Conservation (phyloP, 2,888 invertebrate genomes). For the Calliscelio sp. region DNA sequence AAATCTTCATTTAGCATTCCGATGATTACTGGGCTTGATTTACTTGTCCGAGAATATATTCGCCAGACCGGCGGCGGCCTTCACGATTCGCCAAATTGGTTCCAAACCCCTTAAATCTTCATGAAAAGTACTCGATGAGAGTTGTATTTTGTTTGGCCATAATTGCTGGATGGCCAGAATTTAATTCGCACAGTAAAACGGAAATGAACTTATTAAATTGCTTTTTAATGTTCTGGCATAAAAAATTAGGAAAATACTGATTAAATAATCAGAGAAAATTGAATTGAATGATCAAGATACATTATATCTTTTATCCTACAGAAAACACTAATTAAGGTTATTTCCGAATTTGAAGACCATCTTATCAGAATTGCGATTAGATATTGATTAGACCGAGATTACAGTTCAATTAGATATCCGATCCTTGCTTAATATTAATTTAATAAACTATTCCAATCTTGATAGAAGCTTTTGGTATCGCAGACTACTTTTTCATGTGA, state of each 20-base stretch:
- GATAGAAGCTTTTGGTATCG: no score
- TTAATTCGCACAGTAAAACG: no score
- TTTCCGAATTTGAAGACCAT: no score
- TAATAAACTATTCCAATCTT: no score
- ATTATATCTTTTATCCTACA: no score
- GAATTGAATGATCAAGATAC: not conserved
- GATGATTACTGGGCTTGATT: conserved; percentile 64
- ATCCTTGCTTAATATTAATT: no score
- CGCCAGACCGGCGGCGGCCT: not conserved
- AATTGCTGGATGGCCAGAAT: not conserved
- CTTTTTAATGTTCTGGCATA: no score
- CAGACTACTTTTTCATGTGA: no score
- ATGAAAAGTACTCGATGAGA: not conserved
- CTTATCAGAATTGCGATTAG: not conserved
- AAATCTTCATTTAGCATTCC: conserved; percentile 69
- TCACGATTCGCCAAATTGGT: conserved; percentile 38
- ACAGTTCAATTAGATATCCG: not conserved
- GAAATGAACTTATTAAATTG: no score
- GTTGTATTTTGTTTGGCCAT: conserved; percentile 8
- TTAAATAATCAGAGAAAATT: no score
- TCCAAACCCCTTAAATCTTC: conserved; percentile 29
- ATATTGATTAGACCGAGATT: not conserved
- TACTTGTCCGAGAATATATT: conserved; percentile 52
- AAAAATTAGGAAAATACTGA: no score
- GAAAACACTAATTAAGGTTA: not conserved